A percentile compares a stretch with the other conserved stretches of the same genome.
Evolutionary conservation across 1,140 invertebrate species (phyloP).

Genomic region (Colletes gigas): DNA sequence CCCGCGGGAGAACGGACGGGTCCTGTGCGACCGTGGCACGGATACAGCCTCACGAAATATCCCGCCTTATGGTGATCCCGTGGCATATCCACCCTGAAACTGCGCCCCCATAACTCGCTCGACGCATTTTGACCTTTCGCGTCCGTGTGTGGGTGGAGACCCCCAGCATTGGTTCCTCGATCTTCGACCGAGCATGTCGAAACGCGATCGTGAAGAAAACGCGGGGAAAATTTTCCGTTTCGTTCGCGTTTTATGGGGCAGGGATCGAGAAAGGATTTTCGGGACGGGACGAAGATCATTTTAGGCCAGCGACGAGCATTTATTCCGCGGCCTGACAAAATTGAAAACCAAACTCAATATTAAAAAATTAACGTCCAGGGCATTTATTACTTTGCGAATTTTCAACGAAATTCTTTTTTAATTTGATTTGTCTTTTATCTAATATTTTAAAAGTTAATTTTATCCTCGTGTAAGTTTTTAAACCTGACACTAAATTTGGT

Average conservation of each 20-base stretch:
- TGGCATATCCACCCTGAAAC: constrained; percentile 57
- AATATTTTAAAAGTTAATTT: too few species aligned
- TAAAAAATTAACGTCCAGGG: too few species aligned
- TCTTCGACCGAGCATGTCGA: constrained; percentile 9
- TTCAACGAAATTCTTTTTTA: too few species aligned
- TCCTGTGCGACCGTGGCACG: constrained; percentile 37
- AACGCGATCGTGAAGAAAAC: not conserved
- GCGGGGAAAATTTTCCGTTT: not conserved
- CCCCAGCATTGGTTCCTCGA: constrained; percentile 64
- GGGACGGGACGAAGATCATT: too few species aligned
- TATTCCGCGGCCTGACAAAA: too few species aligned
- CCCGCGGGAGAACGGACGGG: constrained; percentile 60
- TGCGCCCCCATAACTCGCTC: constrained; percentile 63
- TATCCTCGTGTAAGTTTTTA: too few species aligned
- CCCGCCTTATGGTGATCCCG: constrained; percentile 78
- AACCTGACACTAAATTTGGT: too few species aligned
- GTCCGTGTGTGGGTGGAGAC: constrained; percentile 18
- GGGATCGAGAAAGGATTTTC: constrained; percentile 1
- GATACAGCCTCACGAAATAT: constrained; percentile 72
- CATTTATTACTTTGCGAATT: too few species aligned
- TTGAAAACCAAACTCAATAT: too few species aligned
- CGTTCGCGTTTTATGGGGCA: not conserved
- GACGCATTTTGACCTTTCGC: constrained; percentile 51
- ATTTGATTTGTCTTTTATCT: too few species aligned
- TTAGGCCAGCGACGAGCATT: too few species aligned